Evolutionary conservation across 2,113 vertebrate species (phyloP), one percentile per base, ranked within the genome.

Genomic region (Pterophyllum scalare): DNA sequence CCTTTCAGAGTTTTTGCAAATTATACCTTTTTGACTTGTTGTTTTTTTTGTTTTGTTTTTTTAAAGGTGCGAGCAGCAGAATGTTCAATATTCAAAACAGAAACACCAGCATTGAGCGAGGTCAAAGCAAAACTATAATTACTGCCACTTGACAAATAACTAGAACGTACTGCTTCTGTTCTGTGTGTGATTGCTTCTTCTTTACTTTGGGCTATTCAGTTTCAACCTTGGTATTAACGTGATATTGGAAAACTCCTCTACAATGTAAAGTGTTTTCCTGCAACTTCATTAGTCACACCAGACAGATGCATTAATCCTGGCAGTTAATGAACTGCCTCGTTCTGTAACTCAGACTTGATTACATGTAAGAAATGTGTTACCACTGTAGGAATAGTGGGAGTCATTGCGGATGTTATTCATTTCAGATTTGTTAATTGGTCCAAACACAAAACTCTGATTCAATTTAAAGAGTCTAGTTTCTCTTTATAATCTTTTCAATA

Each of bases 251-350:
- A 26, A 75, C 81, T 49, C 38, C 38, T 72, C n/a, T 54, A 19
- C 79, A 77, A 49, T 67, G 61, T 89, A 83, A 86, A 89, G 62
- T 86, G 85, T 88, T 86, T 90, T 82, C 83, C 75, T 75, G 87
- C 87, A 79, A 83, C 43, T 74, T 82, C 90, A 89, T 91, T 93
- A 87, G 87, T 90, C 85, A 89, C 82, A 82, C 22, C 59, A 82
- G 83, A 86, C 82, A 88, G 64, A 84, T 46, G 46, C 84, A 81
- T 90, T 91, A 91, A 82, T 84, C 70, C 88, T 58, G 83, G 70
- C 87, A 79, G 70, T 80, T 81, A 89, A 92, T 87, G 60, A 87
- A 85, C 54, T 75, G 87, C 85, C 82, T 85, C 77, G 6, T 84
- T 83, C 77, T 56, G 76, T 64, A 89, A 70, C 88, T 92, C 86